Base-by-base conservation (phyloP, 37 sponge, comb jelly and placozoan genomes). In the Bolinopsis microptera region DNA sequence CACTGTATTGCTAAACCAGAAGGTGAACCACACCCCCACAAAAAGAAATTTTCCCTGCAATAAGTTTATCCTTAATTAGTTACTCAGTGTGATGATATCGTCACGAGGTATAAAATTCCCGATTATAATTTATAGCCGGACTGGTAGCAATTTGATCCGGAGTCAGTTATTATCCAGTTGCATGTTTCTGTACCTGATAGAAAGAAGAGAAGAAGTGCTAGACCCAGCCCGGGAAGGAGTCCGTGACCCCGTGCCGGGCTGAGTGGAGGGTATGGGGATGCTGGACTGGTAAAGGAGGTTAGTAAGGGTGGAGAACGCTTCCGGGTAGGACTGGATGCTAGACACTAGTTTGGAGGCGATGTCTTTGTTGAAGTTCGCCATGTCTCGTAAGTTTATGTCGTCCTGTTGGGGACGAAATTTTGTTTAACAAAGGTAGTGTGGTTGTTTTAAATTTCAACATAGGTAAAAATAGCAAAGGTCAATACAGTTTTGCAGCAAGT, bases 241-340 rank as follows among this genome's bases (percentile, higher is more conserved):
- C 28, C 90, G 37, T 0, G 90, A 86, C 30, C 48, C 90, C 16
- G 27, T 28, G 8, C 38, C 38, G 61, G 61, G 61, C 1, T 23
- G 41, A 5, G 61, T 25, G 8, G 61, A 22, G 26, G 90, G 90
- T 13, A 86, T 86, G 18, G 90, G 90, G 30, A 86, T 86, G 39
- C 35, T 86, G 36, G 90, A 13, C 61, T 86, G 90, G 30, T 86
- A 86, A 3, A 86, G 61, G 26, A 86, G 61, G 35, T 86, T 86
- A 21, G 90, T 41, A 13, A 86, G 61, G 1, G 90, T 86, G 30
- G 90, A 86, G 90, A 40, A 86, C 25, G 90, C 90, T 48, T 86
- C 90, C 28, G 90, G 90, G 30, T 86, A 86, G 27, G 90, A 86
- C 90, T 86, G 90, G 61, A 86, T 86, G 26, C 61, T 41, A 26